Percentiles rank a stretch among this genome's conserved stretches.
These are phyloP conservation scores for Noctua fimbriata DNA, from an alignment of 2,888 invertebrate species.

Conservation along the genomic window DNA sequence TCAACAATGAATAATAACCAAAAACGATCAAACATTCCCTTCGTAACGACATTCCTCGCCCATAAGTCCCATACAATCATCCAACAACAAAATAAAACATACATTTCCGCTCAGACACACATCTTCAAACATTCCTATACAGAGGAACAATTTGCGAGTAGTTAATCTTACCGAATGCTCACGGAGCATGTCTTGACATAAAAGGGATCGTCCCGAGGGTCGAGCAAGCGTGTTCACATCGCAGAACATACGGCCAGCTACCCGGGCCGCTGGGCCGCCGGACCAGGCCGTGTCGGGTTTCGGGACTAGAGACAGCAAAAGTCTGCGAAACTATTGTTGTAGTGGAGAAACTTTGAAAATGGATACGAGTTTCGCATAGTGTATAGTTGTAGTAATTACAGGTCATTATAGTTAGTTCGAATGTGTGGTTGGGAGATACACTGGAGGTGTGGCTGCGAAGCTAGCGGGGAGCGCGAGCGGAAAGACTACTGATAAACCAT, in stretches of 20 bases:
- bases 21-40: neutral
- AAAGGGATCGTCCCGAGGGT: slow-evolving; percentile 56
- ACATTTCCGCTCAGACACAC: slow-evolving; percentile 25
- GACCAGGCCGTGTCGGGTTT: slow-evolving; percentile 50
- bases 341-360: slow-evolving; percentile 49
- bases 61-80: slow-evolving; percentile 16
- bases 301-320: slow-evolving; percentile 38
- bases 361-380: slow-evolving; percentile 25
- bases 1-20: neutral
- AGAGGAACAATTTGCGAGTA: slow-evolving; percentile 41
- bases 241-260: slow-evolving; percentile 52
- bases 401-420: slow-evolving; percentile 22
- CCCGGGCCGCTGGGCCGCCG: neutral
- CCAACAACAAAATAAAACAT: slow-evolving; percentile 23
- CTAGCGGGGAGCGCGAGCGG: neutral
- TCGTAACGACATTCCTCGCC: neutral
- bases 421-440: neutral
- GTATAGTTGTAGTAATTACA: slow-evolving; percentile 21
- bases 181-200: slow-evolving; percentile 56
- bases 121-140: slow-evolving; percentile 17
- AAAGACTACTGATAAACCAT: neutral
- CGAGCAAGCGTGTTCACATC: slow-evolving; percentile 61
- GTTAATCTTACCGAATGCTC: slow-evolving; percentile 50
- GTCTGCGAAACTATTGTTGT: slow-evolving; percentile 46
- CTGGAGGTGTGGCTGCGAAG: neutral